Percentiles rank a stretch among this genome's conserved stretches.
These are phyloP conservation scores for Parauchenoglanis punctatus DNA, from an alignment of 2,797 vertebrate species.

Conservation along the genomic window DNA sequence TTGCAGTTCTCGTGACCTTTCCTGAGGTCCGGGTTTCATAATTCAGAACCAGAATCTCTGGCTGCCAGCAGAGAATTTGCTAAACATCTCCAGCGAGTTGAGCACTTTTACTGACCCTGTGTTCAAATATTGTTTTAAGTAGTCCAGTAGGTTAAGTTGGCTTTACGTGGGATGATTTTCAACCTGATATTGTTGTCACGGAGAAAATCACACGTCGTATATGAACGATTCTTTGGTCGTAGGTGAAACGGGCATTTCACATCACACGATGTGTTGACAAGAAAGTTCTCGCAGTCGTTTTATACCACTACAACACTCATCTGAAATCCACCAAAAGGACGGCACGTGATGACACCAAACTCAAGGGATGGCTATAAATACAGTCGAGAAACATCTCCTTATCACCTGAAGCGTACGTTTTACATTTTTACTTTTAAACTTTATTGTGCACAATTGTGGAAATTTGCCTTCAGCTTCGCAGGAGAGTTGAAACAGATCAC, in stretches of 20 bases:
- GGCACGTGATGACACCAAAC: no score
- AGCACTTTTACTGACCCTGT: neutral
- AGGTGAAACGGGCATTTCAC: neutral
- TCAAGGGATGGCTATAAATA: neutral
- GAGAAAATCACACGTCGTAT: neutral
- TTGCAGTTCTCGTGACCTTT: slow-evolving; percentile 48
- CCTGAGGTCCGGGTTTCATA: slow-evolving; percentile 51
- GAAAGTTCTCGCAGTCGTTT: neutral
- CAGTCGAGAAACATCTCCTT: neutral
- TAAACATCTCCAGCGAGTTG: slow-evolving; percentile 39
- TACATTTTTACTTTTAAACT: no score
- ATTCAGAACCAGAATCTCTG: slow-evolving; percentile 42
- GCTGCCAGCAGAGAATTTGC: slow-evolving; percentile 38
- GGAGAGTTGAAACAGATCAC: no score
- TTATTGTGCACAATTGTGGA: no score
- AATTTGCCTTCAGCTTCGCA: no score
- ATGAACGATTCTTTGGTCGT: no score
- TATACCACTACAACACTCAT: neutral
- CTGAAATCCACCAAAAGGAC: neutral
- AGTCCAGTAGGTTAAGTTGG: neutral
- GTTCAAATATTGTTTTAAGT: neutral
- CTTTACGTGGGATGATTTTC: neutral
- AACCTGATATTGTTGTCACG: neutral
- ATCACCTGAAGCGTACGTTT: neutral
- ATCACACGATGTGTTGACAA: neutral